phyloP scores from a whole-genome alignment of 2,797 vertebrate genomes.

The Zenarchopterus dispar region DNA sequence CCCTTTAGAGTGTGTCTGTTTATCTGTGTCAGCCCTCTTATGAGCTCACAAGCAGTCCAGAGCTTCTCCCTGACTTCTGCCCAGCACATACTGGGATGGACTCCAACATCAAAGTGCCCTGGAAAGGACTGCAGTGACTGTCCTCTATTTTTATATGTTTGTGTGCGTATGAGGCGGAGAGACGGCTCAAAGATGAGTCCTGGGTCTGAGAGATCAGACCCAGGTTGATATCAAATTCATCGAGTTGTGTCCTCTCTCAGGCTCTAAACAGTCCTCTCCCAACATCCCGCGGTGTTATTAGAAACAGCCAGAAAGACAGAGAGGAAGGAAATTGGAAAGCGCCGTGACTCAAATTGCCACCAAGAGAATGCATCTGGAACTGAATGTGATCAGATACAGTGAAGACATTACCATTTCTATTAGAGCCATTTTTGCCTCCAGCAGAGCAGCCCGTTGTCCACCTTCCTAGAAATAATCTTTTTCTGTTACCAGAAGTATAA shows the following conservation, averaged over 20 bases:
- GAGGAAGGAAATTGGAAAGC: slow-evolving; percentile 57
- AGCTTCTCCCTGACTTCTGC: slow-evolving; percentile 33
- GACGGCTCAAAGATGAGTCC: slow-evolving; percentile 1
- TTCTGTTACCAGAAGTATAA: slow-evolving; percentile 38
- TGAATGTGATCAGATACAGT: slow-evolving; percentile 63
- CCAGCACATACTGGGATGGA: slow-evolving; percentile 37
- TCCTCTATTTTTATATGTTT: slow-evolving; percentile 5
- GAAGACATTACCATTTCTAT: slow-evolving; percentile 75
- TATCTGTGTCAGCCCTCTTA: slow-evolving; percentile 35
- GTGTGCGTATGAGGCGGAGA: slow-evolving; percentile 4
- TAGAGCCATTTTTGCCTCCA: slow-evolving; percentile 60
- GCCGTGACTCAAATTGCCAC: slow-evolving; percentile 65
- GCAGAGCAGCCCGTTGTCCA: slow-evolving; percentile 35
- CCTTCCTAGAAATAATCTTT: slow-evolving; percentile 43
- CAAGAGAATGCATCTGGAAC: slow-evolving; percentile 58
- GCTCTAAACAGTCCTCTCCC: slow-evolving; percentile 54
- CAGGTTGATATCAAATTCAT: slow-evolving; percentile 54
- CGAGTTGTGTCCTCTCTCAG: slow-evolving; percentile 47
- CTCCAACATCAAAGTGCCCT: slow-evolving; percentile 34
- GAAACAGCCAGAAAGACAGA: slow-evolving; percentile 50
- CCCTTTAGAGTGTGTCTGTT: slow-evolving; percentile 36
- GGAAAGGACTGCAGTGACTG: slow-evolving; percentile 42
- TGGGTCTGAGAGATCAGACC: slow-evolving; percentile 46
- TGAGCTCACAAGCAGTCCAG: slow-evolving; percentile 29
- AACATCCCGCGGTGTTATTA: slow-evolving; percentile 59